Evolutionary conservation across 2,797 vertebrate species (phyloP).

Genomic region (Novumbra hubbsi): DNA sequence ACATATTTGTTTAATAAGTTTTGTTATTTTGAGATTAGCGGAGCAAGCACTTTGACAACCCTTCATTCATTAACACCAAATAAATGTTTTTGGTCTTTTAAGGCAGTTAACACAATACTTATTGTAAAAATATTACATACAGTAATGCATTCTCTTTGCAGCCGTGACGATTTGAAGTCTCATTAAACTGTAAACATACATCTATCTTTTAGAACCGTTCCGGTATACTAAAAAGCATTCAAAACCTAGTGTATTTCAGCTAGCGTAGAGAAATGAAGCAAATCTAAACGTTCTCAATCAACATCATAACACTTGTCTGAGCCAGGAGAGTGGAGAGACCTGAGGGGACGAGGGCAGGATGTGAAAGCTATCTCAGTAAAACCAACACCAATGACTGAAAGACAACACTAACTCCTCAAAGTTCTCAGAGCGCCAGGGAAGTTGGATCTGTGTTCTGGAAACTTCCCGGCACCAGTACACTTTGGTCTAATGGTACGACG

Average conservation of each 20-base stretch:
- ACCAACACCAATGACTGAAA: conserved; percentile 17
- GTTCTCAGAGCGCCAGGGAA: conserved; percentile 1
- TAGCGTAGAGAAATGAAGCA: not conserved
- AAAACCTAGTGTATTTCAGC: not conserved
- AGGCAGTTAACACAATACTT: too few relatives aligned
- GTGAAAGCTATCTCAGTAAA: conserved; percentile 35
- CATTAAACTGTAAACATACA: not conserved
- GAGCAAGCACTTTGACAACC: not conserved
- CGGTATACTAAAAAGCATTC: not conserved
- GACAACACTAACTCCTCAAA: not conserved
- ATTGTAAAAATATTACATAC: not conserved
- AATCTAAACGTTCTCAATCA: not conserved
- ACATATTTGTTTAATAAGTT: not conserved
- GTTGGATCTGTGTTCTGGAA: conserved; percentile 6
- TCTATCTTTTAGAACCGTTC: not conserved
- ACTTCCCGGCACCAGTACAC: conserved; percentile 12
- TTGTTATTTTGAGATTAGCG: not conserved
- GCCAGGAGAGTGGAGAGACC: not conserved
- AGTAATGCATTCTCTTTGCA: not conserved
- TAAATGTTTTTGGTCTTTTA: too few relatives aligned
- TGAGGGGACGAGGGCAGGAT: not conserved
- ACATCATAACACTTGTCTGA: not conserved
- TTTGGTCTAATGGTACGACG: not conserved
- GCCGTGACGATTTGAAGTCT: not conserved
- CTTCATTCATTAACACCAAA: too few relatives aligned